phyloP scores from a whole-genome alignment of 2,113 vertebrate species.

The Mixornis gularis region DNA sequence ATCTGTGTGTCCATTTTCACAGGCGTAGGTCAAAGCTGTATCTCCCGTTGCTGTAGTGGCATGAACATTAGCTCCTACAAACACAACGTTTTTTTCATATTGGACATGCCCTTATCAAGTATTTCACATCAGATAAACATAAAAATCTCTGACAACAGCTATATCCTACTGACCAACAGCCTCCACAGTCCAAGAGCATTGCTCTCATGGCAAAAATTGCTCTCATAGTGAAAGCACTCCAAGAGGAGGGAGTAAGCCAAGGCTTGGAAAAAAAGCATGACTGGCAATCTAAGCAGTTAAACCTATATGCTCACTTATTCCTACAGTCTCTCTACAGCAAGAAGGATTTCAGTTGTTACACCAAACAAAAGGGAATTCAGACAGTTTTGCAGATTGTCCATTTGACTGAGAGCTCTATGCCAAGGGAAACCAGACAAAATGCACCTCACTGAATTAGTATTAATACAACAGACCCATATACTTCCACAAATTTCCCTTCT shows the following conservation, averaged over 20 bases:
- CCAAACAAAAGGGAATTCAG: not conserved
- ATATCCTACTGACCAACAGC: not conserved
- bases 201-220: not conserved
- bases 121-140: not conserved
- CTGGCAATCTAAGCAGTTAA: not conserved
- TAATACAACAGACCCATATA: not conserved
- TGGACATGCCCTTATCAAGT: not conserved
- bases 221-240: not conserved
- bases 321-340: not conserved
- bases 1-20: slow-evolving; percentile 98
- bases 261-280: not conserved
- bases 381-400: not conserved
- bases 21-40: slow-evolving; percentile 94
- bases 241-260: not conserved
- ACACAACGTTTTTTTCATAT: not conserved
- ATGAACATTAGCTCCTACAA: slow-evolving; percentile 91
- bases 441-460: not conserved
- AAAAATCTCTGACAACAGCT: not conserved
- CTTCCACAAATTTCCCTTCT: not conserved
- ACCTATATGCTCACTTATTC: not conserved
- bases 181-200: not conserved
- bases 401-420: not conserved
- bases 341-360: not conserved
- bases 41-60: slow-evolving; percentile 98
- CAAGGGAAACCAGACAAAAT: not conserved